Conservation (phyloP, 2,888 invertebrate genomes). For the Synergus itoensis region DNA sequence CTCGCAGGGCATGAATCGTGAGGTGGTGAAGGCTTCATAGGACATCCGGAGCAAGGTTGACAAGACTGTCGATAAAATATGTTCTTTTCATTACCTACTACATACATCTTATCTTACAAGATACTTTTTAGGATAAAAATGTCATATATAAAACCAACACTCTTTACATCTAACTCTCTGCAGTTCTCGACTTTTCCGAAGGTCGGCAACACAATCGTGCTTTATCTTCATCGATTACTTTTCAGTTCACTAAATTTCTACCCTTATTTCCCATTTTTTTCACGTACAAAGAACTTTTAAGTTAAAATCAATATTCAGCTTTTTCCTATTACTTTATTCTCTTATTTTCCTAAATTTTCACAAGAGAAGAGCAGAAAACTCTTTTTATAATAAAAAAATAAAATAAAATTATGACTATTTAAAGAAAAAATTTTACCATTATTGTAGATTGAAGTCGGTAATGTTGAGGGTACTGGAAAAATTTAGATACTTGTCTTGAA, state of each 20-base stretch:
- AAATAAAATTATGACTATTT: too few relatives aligned
- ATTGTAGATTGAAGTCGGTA: not conserved
- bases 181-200: slow-evolving; percentile 2
- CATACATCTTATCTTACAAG: not conserved
- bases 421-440: not conserved
- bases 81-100: not conserved
- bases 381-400: too few relatives aligned
- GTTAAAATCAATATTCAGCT: not conserved
- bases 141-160: not conserved
- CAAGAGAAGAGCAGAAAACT: too few relatives aligned
- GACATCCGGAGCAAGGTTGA: slow-evolving; percentile 57
- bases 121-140: not conserved
- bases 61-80: slow-evolving; percentile 53
- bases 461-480: not conserved
- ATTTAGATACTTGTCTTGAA: not conserved
- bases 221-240: not conserved
- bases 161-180: not conserved
- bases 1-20: slow-evolving; percentile 48
- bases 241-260: not conserved
- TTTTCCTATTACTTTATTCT: not conserved
- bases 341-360: not conserved
- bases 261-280: not conserved
- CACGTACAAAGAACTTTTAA: not conserved
- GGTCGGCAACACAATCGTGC: not conserved
- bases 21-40: slow-evolving; percentile 55